phyloP scores from a whole-genome alignment of 2,113 vertebrate species.

The Uropsilus gracilis region DNA sequence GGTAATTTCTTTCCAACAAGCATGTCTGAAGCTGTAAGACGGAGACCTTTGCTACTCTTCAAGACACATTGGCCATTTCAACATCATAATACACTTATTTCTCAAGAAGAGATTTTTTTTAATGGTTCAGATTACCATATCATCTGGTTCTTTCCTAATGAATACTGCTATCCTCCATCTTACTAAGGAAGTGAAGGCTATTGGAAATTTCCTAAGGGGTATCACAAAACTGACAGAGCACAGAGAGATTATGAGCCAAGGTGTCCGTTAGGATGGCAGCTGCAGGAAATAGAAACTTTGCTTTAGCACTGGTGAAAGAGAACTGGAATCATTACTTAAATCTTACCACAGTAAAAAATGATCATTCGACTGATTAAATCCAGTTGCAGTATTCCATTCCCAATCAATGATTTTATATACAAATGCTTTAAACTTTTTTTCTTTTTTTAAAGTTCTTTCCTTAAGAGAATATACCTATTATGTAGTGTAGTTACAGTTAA shows the following conservation, averaged over 20 bases:
- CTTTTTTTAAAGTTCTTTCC: background rate
- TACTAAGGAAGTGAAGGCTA: background rate
- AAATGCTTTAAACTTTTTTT: background rate
- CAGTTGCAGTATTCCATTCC: background rate
- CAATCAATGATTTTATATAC: background rate
- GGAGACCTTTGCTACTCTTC: background rate
- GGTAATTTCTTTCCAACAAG: constrained; percentile 16
- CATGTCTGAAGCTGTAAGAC: background rate
- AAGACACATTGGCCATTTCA: background rate
- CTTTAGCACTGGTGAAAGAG: background rate
- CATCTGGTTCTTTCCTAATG: background rate
- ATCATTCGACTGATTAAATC: background rate
- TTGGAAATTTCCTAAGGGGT: background rate
- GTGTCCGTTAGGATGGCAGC: background rate
- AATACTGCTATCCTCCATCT: background rate
- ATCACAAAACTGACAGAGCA: background rate
- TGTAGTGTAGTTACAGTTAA: background rate
- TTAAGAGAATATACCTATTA: background rate
- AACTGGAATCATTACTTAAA: background rate
- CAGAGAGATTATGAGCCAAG: background rate
- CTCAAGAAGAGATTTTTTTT: background rate
- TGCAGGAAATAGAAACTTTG: background rate
- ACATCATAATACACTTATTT: background rate
- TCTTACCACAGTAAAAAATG: background rate
- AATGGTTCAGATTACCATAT: background rate